Evolutionary conservation across 1,140 invertebrate species (phyloP), one percentile per base, ranked within the genome.

Genomic region (Subanguina moxae): DNA sequence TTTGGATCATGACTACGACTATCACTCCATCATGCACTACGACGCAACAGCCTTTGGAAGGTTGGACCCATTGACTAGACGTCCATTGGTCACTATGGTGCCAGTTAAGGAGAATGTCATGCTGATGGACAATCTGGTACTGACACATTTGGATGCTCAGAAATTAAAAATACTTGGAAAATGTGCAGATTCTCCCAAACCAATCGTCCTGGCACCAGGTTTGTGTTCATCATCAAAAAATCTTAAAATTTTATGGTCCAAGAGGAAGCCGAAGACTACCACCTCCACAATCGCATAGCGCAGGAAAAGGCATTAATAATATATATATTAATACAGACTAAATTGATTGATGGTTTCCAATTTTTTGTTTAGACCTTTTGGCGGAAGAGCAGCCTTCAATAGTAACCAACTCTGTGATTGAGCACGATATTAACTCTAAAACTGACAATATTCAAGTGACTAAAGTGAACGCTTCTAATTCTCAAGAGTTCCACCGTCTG

Each of bases 11-110:
- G 57, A 21, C 1, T 73, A 73, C 59, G 71, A 73, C 64, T 73
- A 73, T 21, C 45, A 65, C 32, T 73, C 71, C 19, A 62, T 73
- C 28, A 73, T 73, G 71, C 71, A 73, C 56, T 73, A 73, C 32
- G 71, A 73, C 23, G 38, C 68, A 13, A 70, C 67, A 23, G 71
- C 71, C 15, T 73, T 73, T 52, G 71, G 71, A 28, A 64, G 56
- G 46, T 30, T 48, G 42, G 71, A 73, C 65, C 23, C 15, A 43
- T n/a, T 25, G 57, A 73, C 63, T 8, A 58, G 48, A 21, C 25
- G 62, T 21, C 72, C 63, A 62, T 42, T 73, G 62, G 62, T 62
- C 8, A 73, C 71, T 62, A 73, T 73, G 71, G 30, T 52, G 17
- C 71, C 71, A 21, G 27, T 74, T 32, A 72, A 45, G n/a, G 71